Base-by-base conservation (phyloP, 2,888 invertebrate species). In the Orthosia gothica region DNA sequence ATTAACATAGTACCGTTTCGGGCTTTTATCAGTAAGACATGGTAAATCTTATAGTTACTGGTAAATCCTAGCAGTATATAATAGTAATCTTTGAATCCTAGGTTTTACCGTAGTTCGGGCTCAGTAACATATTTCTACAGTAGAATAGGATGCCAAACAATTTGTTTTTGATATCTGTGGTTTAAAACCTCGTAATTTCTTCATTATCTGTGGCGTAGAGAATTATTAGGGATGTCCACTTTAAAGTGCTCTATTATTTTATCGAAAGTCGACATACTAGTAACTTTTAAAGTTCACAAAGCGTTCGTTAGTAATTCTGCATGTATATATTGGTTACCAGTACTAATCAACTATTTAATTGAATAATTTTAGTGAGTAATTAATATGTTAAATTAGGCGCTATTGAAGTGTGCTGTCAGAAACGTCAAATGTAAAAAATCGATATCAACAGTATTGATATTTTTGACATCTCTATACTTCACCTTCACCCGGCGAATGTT, bases 391-490 rank as follows among this genome's bases (percentile, higher is more conserved):
- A n/a, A 32, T 45, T 45, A 20, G 0, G 5, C 2, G 5, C 1
- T 15, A 5, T n/a, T 58, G 4, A 40, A 81, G 40, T 54, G 15
- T 20, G n/a, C 13, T 57, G 52, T 40, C 49, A 20, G 40, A 59
- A 54, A 82, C 49, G 85, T 81, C 85, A 72, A 81, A 59, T 13
- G 20, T n/a, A 32, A 71, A 66, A 81, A 85, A 82, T 82, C 82
- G 82, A 82, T 82, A 76, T 18, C 70, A 69, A 63, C 47, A 58
- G 5, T 82, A 85, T 71, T 85, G 85, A 76, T 64, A 69, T 67
- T 78, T 73, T 64, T 79, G 68, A 55, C 86, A 74, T 59, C 86
- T 83, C 82, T 85, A 82, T 3, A 68, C 16, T 40, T 40, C 40
- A 40, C 55, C 16, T 58, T 77, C 68, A 74, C 47, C 67, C 85